Evolutionary conservation across 1,140 invertebrate species (phyloP).

Genomic region (Drosophila obscura): DNA sequence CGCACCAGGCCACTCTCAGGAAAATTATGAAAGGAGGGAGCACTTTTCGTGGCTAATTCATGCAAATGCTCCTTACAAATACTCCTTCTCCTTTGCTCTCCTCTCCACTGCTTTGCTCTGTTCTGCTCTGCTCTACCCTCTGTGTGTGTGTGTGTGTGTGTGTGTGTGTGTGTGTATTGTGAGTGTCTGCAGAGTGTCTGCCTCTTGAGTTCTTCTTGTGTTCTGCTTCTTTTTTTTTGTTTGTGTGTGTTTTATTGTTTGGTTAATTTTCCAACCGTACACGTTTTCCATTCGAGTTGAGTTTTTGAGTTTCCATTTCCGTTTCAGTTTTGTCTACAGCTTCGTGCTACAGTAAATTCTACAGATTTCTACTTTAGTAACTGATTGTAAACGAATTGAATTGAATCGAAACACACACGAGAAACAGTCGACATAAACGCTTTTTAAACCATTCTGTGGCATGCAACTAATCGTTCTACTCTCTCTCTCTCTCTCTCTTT

Average conservation of each 20-base stretch:
- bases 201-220: not conserved
- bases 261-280: no score
- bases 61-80: conserved; percentile 35
- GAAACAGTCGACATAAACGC: not conserved
- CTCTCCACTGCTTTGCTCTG: conserved; percentile 1
- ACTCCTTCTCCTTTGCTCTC: conserved; percentile 3
- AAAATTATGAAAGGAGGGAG: conserved; percentile 33
- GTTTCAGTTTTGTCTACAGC: conserved; percentile 32
- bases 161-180: conserved; percentile 7
- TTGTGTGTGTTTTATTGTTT: conserved; percentile 5
- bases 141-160: not conserved
- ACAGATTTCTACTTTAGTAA: conserved; percentile 51
- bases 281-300: not conserved
- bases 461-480: conserved; percentile 5
- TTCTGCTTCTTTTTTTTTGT: not conserved
- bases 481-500: not conserved
- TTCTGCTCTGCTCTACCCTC: not conserved
- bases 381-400: conserved; percentile 23
- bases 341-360: conserved; percentile 46
- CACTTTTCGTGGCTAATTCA: no score
- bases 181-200: no score
- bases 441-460: not conserved
- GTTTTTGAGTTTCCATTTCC: conserved; percentile 4
- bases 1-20: not conserved
- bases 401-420: not conserved